Base-by-base conservation (phyloP, 2,113 vertebrate genomes). In the Spermophilus dauricus region DNA sequence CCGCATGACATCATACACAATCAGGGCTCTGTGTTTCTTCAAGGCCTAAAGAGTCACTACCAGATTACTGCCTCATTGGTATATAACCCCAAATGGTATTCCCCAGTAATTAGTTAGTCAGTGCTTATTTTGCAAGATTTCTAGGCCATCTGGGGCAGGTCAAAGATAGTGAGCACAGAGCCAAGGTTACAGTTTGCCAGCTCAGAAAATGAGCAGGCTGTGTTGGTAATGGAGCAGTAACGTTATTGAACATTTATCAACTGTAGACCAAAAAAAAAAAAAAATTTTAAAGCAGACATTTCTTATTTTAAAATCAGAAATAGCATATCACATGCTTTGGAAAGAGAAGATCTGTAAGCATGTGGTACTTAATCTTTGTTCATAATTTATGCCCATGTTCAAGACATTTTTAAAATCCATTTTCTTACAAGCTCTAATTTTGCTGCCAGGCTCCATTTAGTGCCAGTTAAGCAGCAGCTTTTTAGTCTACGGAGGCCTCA, bases 11-110 rank as follows among this genome's bases (percentile, higher is more conserved):
- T 98, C 98, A 98, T 97, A 98, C 95, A 97, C 97, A 98, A 95
- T 98, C 98, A 98, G 97, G 97, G 97, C 97, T 98, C 98, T 98
- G 97, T 98, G 97, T 98, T 98, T 98, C 97, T 98, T 98, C 98
- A 98, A 98, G 98, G 97, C 92, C 97, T 96, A 82, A 94, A 98
- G 97, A 98, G 90, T 98, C 97, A 97, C 98, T 98, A 97, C 95
- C 97, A 97, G 97, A 98, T 97, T 98, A 97, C 97, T 98, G 98
- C 97, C 97, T 98, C 97, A 98, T 97, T 98, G 98, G 97, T 97
- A 98, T 97, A 97, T 90, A 98, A 98, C 97, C 97, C 97, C 89
- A 98, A 97, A 98, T 98, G 97, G 92, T 96, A 98, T 98, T 97
- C 97, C 91, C 82, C 80, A 30, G 51, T 95, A 94, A 89, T 96